Evolutionary conservation across 2,797 vertebrate species (phyloP), one percentile per base, ranked within the genome.

Genomic region (Oryzias dopingdopingensis): DNA sequence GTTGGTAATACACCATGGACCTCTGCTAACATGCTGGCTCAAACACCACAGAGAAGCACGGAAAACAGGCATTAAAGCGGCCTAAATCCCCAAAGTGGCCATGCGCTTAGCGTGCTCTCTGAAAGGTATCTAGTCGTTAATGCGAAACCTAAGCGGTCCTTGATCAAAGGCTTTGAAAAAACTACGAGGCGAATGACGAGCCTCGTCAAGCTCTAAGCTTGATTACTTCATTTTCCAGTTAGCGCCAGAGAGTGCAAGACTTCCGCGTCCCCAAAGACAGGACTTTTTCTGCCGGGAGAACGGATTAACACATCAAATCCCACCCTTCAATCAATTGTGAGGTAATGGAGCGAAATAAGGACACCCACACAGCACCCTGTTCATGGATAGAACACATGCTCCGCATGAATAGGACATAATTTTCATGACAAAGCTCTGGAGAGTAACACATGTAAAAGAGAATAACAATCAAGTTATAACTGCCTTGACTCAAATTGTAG

Each of bases 261-360:
- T 86, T 70, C 74, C 68, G 68, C 70, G 78, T 86, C 84, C 88
- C 79, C 22, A 74, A 78, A 77, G 81, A 86, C 82, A 74, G 82
- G 79, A 80, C 76, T 87, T 78, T 82, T 79, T 86, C 80, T 77
- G 68, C 58, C 15, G 82, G 80, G 81, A 86, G 67, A 69, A 70
- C 57, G 76, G 86, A 90, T 91, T 90, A 92, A 81, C 65, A 80
- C 79, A 78, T 84, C 76, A 89, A 84, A 88, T 89, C 88, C 86
- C 61, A 48, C 69, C 77, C 72, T 83, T 86, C 80, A 79, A 88
- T 87, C 86, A 88, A 84, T 83, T 75, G 59, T 65, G 64, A 81
- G 76, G 69, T 82, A 89, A 86, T 85, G 76, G 82, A 83, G 76
- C 66, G 56, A 82, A 57, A 64, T 64, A 62, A 52, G 76, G 72